Percentiles rank a stretch among this genome's conserved stretches.
These are phyloP conservation scores for Strix occidentalis DNA, from an alignment of 2,797 vertebrate genomes.

Conservation along the genomic window DNA sequence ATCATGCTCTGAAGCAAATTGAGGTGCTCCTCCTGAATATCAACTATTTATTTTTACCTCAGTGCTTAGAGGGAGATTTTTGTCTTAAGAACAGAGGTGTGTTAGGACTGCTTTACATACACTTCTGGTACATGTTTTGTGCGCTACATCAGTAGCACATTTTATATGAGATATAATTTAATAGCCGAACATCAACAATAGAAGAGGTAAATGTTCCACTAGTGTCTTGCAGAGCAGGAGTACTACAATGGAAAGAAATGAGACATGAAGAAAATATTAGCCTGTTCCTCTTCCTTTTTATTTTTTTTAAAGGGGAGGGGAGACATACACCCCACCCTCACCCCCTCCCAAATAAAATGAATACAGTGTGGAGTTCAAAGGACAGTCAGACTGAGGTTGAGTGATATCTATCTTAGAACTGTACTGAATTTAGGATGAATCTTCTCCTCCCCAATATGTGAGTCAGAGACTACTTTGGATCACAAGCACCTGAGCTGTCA, in stretches of 20 bases:
- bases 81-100: not conserved
- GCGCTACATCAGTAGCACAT: not conserved
- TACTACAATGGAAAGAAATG: not conserved
- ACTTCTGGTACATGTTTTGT: not conserved
- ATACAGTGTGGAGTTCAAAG: not conserved
- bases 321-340: not conserved
- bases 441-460: not conserved
- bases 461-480: not conserved
- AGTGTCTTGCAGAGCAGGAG: not conserved
- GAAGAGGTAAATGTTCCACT: not conserved
- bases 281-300: not conserved
- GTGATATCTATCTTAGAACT: not conserved
- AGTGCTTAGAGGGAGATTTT: not conserved
- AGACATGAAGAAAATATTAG: not conserved
- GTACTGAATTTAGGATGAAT: not conserved
- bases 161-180: not conserved
- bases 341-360: not conserved
- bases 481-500: not conserved
- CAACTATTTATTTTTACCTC: not conserved
- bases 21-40: not conserved
- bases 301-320: not conserved
- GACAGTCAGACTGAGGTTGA: not conserved
- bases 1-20: not conserved
- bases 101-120: not conserved
- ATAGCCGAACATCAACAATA: not conserved